Evolutionary conservation across 2,888 invertebrate genomes (phyloP), one percentile per base, ranked within the genome.

Genomic region (Archaeoteleia sp.): DNA sequence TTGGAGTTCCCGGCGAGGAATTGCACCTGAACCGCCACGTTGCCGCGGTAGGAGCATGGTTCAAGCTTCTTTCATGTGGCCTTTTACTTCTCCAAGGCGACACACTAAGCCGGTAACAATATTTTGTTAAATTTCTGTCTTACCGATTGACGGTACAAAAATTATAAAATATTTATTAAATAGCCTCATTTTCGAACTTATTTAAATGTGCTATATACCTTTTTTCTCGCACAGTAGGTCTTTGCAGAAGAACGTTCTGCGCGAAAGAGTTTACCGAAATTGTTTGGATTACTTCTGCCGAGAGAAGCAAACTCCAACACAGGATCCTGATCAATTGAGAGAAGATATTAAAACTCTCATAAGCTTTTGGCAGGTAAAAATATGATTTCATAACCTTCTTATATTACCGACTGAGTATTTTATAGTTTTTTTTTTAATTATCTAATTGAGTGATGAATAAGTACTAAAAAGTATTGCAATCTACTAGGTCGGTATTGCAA

Each of bases 241-340:
- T 0, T 84, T 97, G 17, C 93, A 95, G 0, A 94, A 98, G 76
- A 97, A 97, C 81, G 94, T 98, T 1, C 88, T 99, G 0, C 89
- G 99, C 0, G 98, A 98, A 85, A 88, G 98, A 1, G 94, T 99
- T 32, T 99, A 99, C 85, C 93, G 95, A 70, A 93, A 93, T 25
- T 96, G 98, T 53, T 87, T 99, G 49, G 98, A 99, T 84, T 99
- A 98, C 86, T 99, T 96, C 86, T 96, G 96, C 78, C 91, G 95
- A 1, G 93, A 94, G 0, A 91, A 94, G n/a, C 93, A 93, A 55
- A 95, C 94, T 74, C 98, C 98, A 0, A 92, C 93, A 0, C 95
- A 95, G 78, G 89, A 90, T 30, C 89, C 92, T 0, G 89, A 91
- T 0, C 92, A 92, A 3, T 86, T 99, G 9, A 86, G 95, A 10